Evolutionary conservation across 2,797 vertebrate species (phyloP), one percentile per base, ranked within the genome.

Genomic region (Holocentrus rufus): DNA sequence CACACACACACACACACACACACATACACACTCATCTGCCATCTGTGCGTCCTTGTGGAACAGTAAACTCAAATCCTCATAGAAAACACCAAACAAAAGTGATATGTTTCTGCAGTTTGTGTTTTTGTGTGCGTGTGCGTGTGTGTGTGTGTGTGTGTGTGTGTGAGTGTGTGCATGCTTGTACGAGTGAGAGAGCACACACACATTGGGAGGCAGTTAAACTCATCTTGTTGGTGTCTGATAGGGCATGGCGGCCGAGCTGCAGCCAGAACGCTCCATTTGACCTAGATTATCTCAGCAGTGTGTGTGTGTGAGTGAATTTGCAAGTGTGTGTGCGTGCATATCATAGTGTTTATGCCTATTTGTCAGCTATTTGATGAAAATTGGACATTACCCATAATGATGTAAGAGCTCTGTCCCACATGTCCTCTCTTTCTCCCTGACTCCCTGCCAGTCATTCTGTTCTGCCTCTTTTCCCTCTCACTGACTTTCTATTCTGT

Each of bases 21-120:
- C 57, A 71, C 46, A 22, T 20, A 65, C 65, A 61, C 53, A 53
- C 71, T 60, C 71, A 44, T 25, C 36, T 70, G 68, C 85, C 84
- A 88, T 89, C 87, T 90, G 81, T 80, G 77, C 78, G 64, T 85
- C 69, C 79, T 82, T 63, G 72, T 82, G 85, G 76, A 87, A 54
- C 68, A 72, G 46, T 58, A 85, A 79, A 77, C 64, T 68, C 46
- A 66, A 73, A 77, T 70, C 46, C 34, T 11, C 0, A 39, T 8
- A 39, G 36, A 39, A 39, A n/a, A n/a, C 31, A 49, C 42, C 50
- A 63, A 82, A 73, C 74, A 68, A 82, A 80, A 67, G 65, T n/a
- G 27, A 72, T 77, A 75, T 66, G 47, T 77, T 71, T 74, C 46
- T 58, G 49, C 49, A 62, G 34, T 77, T 52, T 34, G 9, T 36